phyloP scores from a whole-genome alignment of 2,797 vertebrate species.

The Luscinia megarhynchos region DNA sequence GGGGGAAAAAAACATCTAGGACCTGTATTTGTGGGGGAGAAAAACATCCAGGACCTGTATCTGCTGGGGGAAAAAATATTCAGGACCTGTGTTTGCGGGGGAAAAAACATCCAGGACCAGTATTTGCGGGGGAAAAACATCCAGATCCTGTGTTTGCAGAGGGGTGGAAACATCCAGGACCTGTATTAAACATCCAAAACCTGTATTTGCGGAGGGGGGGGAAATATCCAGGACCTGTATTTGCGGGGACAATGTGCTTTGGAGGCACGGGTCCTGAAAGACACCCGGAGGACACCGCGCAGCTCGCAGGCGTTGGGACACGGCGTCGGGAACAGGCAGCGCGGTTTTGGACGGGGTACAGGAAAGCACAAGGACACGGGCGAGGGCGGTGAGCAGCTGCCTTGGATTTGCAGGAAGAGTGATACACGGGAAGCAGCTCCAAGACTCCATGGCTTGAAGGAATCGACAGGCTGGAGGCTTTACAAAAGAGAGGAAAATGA shows the following conservation, averaged over 20 bases:
- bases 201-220: no score
- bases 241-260: background rate
- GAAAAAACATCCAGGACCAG: no score
- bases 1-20: no score
- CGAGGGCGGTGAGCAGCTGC: background rate
- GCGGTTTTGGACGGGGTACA: background rate
- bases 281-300: accelerated
- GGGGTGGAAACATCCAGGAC: no score
- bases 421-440: background rate
- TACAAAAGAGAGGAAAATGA: background rate
- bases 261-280: background rate
- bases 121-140: no score
- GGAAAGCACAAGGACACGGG: background rate
- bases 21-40: no score
- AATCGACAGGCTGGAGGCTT: background rate
- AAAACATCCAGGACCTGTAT: no score
- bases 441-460: background rate
- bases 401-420: background rate
- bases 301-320: background rate
- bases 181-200: no score
- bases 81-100: no score
- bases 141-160: no score
- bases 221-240: no score
- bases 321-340: accelerated
- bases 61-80: no score